phyloP scores from a whole-genome alignment of 2,888 invertebrate species.

The Podabrus alpinus region DNA sequence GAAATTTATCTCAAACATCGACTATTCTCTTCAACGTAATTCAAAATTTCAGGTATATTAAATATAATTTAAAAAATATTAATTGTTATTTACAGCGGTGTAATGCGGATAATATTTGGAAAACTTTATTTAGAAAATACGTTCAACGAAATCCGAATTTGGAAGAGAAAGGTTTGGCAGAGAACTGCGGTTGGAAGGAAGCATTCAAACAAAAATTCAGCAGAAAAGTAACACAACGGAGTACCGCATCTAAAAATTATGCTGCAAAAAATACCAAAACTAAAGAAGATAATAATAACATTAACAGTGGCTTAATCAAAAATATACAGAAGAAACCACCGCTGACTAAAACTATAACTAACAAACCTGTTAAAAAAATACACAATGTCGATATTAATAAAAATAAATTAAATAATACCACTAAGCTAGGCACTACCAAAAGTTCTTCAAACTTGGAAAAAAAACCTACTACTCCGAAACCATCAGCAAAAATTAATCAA shows the following conservation, averaged over 20 bases:
- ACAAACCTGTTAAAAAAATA: background rate
- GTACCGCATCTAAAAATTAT: background rate
- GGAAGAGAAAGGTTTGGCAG: slow-evolving; percentile 16
- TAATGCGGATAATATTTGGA: slow-evolving; percentile 36
- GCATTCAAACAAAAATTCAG: slow-evolving; percentile 17
- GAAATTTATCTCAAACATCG: slow-evolving; percentile 39
- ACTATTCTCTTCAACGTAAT: slow-evolving; percentile 43
- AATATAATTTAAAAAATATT: background rate
- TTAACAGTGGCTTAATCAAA: background rate
- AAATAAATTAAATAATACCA: background rate
- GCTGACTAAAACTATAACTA: background rate
- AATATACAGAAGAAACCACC: background rate
- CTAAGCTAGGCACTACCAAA: background rate
- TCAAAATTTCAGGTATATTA: slow-evolving; percentile 10
- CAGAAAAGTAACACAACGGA: background rate
- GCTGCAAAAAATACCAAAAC: background rate
- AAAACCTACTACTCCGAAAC: background rate
- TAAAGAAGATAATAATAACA: background rate
- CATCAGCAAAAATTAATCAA: background rate
- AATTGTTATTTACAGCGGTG: slow-evolving; percentile 33
- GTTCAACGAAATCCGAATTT: slow-evolving; percentile 14
- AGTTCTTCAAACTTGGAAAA: background rate
- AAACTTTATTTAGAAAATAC: slow-evolving; percentile 34
- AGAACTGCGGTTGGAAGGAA: slow-evolving; percentile 28
- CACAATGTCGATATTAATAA: background rate